Evolutionary conservation across 1,140 invertebrate genomes (phyloP).

Genomic region (Yoshiicerus persimilis): DNA sequence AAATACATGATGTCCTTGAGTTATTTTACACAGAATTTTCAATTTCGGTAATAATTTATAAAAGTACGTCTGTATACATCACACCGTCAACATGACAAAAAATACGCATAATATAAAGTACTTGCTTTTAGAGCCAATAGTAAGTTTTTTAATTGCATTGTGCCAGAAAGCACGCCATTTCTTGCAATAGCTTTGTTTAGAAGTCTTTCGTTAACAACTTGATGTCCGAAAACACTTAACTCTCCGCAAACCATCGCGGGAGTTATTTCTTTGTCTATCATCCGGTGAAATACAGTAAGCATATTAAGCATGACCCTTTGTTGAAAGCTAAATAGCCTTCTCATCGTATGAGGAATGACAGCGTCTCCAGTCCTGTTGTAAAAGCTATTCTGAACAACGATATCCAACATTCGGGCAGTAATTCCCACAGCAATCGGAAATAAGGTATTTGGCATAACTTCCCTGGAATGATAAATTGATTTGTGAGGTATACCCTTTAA

Average conservation of each 20-base stretch:
- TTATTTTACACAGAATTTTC: neutral
- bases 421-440: slow-evolving; percentile 57
- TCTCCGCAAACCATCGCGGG: slow-evolving; percentile 59
- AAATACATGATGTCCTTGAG: neutral
- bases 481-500: neutral
- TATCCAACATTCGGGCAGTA: slow-evolving; percentile 53
- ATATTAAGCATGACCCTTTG: slow-evolving; percentile 57
- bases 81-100: neutral
- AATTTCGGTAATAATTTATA: neutral
- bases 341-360: slow-evolving; percentile 5
- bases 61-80: neutral
- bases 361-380: neutral
- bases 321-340: slow-evolving; percentile 52
- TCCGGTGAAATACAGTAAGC: slow-evolving; percentile 56
- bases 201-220: slow-evolving; percentile 59
- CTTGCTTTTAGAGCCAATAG: neutral
- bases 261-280: slow-evolving; percentile 54
- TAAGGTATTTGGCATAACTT: slow-evolving; percentile 62
- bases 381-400: slow-evolving; percentile 48
- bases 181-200: slow-evolving; percentile 56
- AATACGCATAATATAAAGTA: neutral
- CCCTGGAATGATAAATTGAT: slow-evolving; percentile 56
- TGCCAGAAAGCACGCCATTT: slow-evolving; percentile 48
- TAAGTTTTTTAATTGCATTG: neutral
- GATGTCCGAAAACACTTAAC: slow-evolving; percentile 63